A percentile compares a stretch with the other conserved stretches of the same genome.
Conservation (phyloP, 2,888 invertebrate species). For the Endotricha flammealis region DNA sequence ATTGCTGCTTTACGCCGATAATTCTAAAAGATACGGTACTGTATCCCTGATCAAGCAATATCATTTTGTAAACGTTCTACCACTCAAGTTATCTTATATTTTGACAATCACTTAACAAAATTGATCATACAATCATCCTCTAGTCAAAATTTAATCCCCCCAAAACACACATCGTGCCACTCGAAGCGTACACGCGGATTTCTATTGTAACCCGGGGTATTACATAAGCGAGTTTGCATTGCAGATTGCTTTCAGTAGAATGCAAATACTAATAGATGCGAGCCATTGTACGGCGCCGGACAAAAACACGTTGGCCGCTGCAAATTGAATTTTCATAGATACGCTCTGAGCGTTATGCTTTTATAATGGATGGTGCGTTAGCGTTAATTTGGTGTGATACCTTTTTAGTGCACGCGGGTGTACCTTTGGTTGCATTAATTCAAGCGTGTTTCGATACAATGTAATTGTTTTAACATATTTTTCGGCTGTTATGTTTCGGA, state of each 20-base stretch:
- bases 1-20: too few relatives aligned
- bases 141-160: too few relatives aligned
- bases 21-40: too few relatives aligned
- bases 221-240: constrained; percentile 7
- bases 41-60: too few relatives aligned
- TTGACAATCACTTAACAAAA: too few relatives aligned
- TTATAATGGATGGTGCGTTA: constrained; percentile 20
- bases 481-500: too few relatives aligned
- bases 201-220: constrained; percentile 16
- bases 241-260: constrained; percentile 37
- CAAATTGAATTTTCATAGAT: constrained; percentile 52
- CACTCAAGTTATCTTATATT: too few relatives aligned
- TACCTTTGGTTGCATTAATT: too few relatives aligned
- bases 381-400: not conserved
- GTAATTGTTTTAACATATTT: too few relatives aligned
- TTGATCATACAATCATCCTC: too few relatives aligned
- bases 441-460: too few relatives aligned
- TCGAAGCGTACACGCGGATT: constrained; percentile 14
- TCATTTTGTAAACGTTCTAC: too few relatives aligned
- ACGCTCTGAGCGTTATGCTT: constrained; percentile 27
- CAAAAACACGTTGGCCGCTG: constrained; percentile 24
- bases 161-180: constrained; percentile 4
- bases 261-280: constrained; percentile 59
- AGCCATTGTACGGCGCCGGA: constrained; percentile 36
- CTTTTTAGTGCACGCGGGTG: not conserved